Conservation (phyloP, 2,113 vertebrate genomes). For the Cercocebus atys region DNA sequence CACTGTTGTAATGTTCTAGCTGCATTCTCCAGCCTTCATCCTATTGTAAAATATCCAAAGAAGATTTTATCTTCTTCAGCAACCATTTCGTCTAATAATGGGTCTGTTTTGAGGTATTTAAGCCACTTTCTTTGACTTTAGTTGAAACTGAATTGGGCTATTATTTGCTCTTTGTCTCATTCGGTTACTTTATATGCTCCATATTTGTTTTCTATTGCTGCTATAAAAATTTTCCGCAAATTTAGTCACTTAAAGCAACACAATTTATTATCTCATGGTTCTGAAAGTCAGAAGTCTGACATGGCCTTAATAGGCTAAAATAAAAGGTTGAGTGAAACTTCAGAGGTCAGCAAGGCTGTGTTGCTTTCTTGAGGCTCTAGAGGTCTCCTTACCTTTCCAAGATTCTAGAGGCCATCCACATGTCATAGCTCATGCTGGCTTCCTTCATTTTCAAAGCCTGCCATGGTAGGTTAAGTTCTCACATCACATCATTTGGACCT, state of each 20-base stretch:
- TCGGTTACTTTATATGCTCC: not conserved
- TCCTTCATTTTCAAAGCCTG: not conserved
- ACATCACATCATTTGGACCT: not conserved
- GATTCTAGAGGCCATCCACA: not conserved
- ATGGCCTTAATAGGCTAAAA: not conserved
- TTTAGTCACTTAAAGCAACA: not conserved
- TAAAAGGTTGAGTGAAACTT: no score
- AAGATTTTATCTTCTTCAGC: not conserved
- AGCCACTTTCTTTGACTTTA: not conserved
- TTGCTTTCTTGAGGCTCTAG: not conserved
- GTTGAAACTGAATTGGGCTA: not conserved
- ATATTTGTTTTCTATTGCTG: not conserved
- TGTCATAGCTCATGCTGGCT: not conserved
- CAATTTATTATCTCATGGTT: not conserved
- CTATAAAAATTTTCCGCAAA: not conserved
- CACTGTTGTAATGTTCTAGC: not conserved
- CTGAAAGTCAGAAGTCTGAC: not conserved
- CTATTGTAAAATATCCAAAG: not conserved
- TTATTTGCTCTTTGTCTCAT: not conserved
- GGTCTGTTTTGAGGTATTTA: constrained; percentile 5
- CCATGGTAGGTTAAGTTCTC: not conserved
- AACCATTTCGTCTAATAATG: not conserved
- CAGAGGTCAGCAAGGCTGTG: no score
- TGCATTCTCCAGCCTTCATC: not conserved
- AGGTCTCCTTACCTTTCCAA: not conserved